Evolutionary conservation across 1,140 invertebrate genomes (phyloP), one percentile per base, ranked within the genome.

Genomic region (Samia ricini): DNA sequence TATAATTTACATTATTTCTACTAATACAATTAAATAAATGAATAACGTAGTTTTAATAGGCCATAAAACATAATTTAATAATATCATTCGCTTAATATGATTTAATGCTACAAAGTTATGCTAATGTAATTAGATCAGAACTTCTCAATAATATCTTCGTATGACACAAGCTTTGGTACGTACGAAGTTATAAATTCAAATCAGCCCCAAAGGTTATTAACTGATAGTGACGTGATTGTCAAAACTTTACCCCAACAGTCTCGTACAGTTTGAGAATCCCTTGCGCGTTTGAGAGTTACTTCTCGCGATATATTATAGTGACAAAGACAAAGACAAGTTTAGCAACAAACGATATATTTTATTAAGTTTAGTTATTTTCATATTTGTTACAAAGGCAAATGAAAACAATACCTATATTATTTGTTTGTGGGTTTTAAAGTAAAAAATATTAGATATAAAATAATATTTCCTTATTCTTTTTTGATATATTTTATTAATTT

Each of bases 181-280:
- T 52, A 52, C 51, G 68, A 72, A 66, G 71, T 77, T 77, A 81
- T 68, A 73, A 79, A 81, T 76, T 83, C 71, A 74, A 69, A 79
- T 75, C 64, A 70, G 72, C 66, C 69, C 71, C 61, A 68, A 63
- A 72, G 68, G 69, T 76, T 79, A 83, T 80, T 80, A 82, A 71
- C 79, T 79, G 85, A 85, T 84, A 85, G 83, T 85, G 81, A 85
- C 80, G 74, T 71, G 74, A 73, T 79, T 83, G 74, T 79, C 79
- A 74, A 82, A 86, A 86, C 77, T 86, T 85, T 69, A 55, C 69
- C 69, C 68, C 60, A 68, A 68, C 73, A 72, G 76, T 79, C 71
- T 76, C 66, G 55, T 69, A 71, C 70, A 77, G 79, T 81, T 78
- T 76, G 68, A 77, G 65, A 64, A 76, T 81, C 77, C 79, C 83